phyloP scores from a whole-genome alignment of 1,140 invertebrate genomes.

The Schlechtendalia chinensis region DNA sequence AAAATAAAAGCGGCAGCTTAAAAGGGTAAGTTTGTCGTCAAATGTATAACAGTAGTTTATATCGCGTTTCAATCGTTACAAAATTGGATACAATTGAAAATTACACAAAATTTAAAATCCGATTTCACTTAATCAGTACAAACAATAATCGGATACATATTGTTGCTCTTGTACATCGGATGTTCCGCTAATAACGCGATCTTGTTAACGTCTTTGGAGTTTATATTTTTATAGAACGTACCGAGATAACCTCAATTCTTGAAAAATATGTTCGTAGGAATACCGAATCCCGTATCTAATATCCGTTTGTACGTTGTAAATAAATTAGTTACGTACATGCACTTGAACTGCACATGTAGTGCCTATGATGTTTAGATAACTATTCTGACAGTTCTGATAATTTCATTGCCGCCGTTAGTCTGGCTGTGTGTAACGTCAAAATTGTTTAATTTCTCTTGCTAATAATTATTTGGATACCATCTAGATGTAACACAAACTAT shows the following conservation, averaged over 20 bases:
- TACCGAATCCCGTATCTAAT: slow-evolving; percentile 30
- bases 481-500: slow-evolving; percentile 27
- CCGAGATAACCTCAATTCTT: slow-evolving; percentile 18
- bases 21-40: too few species aligned
- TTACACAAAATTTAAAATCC: too few species aligned
- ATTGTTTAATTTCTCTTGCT: neutral
- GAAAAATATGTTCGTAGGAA: neutral
- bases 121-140: too few species aligned
- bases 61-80: too few species aligned
- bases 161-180: too few species aligned
- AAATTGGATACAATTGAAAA: too few species aligned
- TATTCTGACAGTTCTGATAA: slow-evolving; percentile 24
- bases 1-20: too few species aligned
- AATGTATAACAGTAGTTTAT: too few species aligned
- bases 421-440: neutral
- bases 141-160: too few species aligned
- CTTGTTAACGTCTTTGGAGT: slow-evolving; percentile 1
- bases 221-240: neutral
- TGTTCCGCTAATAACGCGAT: too few species aligned
- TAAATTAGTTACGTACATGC: slow-evolving; percentile 29
- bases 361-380: neutral
- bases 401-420: neutral
- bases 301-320: slow-evolving; percentile 1
- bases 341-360: slow-evolving; percentile 18
- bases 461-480: slow-evolving; percentile 5